Conservation (phyloP, 2,113 vertebrate genomes). For the Rattus norvegicus region GRCr8 NC_086020.1:105979001-105979500, state of each 20-base stretch:
- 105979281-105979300: background rate
- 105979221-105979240: background rate
- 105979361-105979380: background rate
- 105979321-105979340: background rate
- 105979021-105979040: background rate
- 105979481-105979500: background rate
- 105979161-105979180: background rate
- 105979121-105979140: background rate
- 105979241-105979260: background rate
- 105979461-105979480: background rate
- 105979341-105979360: background rate
- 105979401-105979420: background rate
- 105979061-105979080: background rate
- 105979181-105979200: background rate
- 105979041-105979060: background rate
- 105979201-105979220: background rate
- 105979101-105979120: background rate
- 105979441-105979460: background rate
- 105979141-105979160: background rate
- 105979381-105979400: background rate
- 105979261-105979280: background rate
- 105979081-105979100: background rate
- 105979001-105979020: background rate
- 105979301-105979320: background rate
- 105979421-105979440: background rate